A percentile compares a stretch with the other conserved stretches of the same genome.
phyloP scores from a whole-genome alignment of 2,888 invertebrate genomes.

The Brachynemurus nebulosus region DNA sequence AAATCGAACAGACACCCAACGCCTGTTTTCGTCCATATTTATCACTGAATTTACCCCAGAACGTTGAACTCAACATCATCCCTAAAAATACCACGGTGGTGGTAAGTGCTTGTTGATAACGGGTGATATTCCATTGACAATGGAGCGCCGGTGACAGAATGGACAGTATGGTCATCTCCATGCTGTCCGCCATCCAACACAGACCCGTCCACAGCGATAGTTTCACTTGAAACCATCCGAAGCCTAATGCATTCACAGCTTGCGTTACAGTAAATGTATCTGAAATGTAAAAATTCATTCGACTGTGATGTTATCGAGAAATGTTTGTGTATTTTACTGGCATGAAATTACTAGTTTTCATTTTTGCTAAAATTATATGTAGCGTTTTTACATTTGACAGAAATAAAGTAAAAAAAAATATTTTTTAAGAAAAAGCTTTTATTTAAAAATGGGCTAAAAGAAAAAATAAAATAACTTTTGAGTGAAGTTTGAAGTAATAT shows the following conservation, averaged over 20 bases:
- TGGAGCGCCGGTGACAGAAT: constrained; percentile 87
- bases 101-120: constrained; percentile 82
- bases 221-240: constrained; percentile 83
- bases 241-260: constrained; percentile 74
- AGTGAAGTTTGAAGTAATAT: no score
- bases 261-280: constrained; percentile 79
- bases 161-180: constrained; percentile 96
- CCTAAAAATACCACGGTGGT: constrained; percentile 91
- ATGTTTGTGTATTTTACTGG: no score
- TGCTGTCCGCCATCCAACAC: constrained; percentile 95
- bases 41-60: constrained; percentile 93
- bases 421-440: no score
- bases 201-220: constrained; percentile 71
- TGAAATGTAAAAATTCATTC: constrained; percentile 34
- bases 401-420: no score
- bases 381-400: no score
- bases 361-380: no score
- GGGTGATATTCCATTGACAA: constrained; percentile 85
- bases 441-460: no score
- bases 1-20: constrained; percentile 76
- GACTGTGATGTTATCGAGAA: no score
- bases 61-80: constrained; percentile 93
- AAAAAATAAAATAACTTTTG: no score
- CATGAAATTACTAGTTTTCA: no score
- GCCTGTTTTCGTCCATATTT: constrained; percentile 85